Conservation (phyloP, 2,888 invertebrate genomes). For the Lepidocyrtinus sp. region DNA sequence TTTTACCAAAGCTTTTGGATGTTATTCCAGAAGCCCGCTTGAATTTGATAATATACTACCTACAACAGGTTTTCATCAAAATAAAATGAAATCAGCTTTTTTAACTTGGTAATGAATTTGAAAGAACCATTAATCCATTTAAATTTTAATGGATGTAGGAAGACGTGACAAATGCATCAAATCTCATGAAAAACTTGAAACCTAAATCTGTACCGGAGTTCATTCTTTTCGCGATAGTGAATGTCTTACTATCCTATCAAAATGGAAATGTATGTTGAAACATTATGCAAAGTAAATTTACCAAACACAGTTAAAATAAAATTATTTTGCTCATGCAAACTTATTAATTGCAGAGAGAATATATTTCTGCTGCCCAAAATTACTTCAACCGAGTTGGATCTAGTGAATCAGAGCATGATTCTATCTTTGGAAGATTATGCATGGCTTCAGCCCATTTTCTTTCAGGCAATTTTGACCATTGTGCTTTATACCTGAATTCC, state of each 20-base stretch:
- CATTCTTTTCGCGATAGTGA: constrained; percentile 96
- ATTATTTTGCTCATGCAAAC: not conserved
- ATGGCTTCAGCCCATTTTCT: constrained; percentile 99
- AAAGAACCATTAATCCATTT: too few relatives aligned
- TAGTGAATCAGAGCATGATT: constrained; percentile 97
- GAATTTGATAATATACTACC: constrained; percentile 94
- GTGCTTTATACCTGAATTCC: constrained; percentile 94
- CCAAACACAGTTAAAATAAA: not conserved
- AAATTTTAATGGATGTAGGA: too few relatives aligned
- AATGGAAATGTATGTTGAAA: constrained; percentile 86
- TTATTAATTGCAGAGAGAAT: constrained; percentile 82
- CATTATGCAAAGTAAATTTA: not conserved
- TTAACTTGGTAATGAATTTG: too few relatives aligned
- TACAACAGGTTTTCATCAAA: constrained; percentile 78
- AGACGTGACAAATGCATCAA: constrained; percentile 90
- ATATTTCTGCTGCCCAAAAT: constrained; percentile 95
- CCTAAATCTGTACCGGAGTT: constrained; percentile 96
- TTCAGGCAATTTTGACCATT: constrained; percentile 95
- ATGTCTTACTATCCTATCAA: constrained; percentile 93
- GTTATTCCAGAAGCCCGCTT: constrained; percentile 97
- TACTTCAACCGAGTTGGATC: constrained; percentile 97
- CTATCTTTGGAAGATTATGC: constrained; percentile 96
- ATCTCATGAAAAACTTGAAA: constrained; percentile 90
- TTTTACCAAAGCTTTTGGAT: constrained; percentile 91
- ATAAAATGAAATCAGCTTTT: not conserved